Conservation (phyloP, 2,113 vertebrate genomes). For the Microcebus murinus region DNA sequence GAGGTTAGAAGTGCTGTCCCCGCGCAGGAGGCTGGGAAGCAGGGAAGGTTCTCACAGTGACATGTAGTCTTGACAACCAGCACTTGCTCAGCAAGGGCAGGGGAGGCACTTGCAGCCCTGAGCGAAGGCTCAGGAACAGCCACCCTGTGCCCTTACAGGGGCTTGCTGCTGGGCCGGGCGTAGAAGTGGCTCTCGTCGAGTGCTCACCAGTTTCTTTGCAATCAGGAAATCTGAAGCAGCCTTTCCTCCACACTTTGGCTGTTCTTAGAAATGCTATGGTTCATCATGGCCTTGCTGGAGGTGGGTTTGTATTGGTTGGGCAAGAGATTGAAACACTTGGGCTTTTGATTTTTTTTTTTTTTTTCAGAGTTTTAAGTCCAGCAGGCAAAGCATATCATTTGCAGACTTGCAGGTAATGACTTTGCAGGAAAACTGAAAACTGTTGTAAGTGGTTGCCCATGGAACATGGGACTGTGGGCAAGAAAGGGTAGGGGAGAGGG, state of each 20-base stretch:
- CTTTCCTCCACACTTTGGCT: no score
- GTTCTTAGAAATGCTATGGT: not conserved
- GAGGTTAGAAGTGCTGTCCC: no score
- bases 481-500: not conserved
- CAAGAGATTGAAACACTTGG: not conserved
- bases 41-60: not conserved
- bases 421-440: not conserved
- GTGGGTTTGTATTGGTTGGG: not conserved
- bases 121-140: not conserved
- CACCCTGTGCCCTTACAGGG: not conserved
- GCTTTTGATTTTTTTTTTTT: no score
- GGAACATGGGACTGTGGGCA: not conserved
- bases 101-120: not conserved
- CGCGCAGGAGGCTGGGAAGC: not conserved
- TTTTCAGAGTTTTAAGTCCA: not conserved
- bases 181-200: not conserved
- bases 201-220: no score
- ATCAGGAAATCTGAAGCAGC: not conserved
- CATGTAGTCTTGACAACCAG: not conserved
- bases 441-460: not conserved
- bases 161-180: not conserved
- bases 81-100: no score
- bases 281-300: not conserved
- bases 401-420: not conserved
- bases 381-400: not conserved